Evolutionary conservation across 1,140 invertebrate species (phyloP).

Genomic region (Anastrepha obliqua): DNA sequence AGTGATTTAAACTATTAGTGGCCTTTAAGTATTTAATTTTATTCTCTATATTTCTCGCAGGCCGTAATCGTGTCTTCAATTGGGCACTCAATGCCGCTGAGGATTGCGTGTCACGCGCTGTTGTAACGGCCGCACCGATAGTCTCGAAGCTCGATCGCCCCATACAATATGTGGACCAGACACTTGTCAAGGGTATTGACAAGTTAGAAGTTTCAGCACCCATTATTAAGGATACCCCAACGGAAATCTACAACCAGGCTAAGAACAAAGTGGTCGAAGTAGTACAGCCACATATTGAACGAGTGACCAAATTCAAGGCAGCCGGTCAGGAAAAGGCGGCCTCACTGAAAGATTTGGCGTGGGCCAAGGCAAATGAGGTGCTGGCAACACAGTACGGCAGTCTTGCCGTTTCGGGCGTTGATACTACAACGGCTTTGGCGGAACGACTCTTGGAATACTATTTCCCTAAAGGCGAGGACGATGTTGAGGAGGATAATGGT

Average conservation of each 20-base stretch:
- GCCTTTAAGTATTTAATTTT: background rate
- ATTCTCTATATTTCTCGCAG: slow-evolving; percentile 65
- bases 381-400: slow-evolving; percentile 81
- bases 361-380: slow-evolving; percentile 82
- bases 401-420: slow-evolving; percentile 79
- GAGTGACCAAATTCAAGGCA: slow-evolving; percentile 77
- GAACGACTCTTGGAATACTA: slow-evolving; percentile 81
- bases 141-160: slow-evolving; percentile 78
- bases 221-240: slow-evolving; percentile 81
- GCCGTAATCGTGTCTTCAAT: slow-evolving; percentile 78
- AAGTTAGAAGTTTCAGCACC: slow-evolving; percentile 81
- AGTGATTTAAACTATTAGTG: too few species aligned
- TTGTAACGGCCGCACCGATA: slow-evolving; percentile 79
- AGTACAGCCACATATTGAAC: slow-evolving; percentile 80
- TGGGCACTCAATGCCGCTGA: slow-evolving; percentile 83
- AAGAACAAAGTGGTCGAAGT: slow-evolving; percentile 80
- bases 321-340: slow-evolving; percentile 78
- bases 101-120: slow-evolving; percentile 79
- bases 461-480: slow-evolving; percentile 78
- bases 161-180: slow-evolving; percentile 81
- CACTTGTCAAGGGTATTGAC: slow-evolving; percentile 80
- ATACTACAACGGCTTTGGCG: slow-evolving; percentile 78
- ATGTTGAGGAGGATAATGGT: slow-evolving; percentile 76
- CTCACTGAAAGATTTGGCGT: slow-evolving; percentile 80
- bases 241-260: slow-evolving; percentile 83